These are phyloP conservation scores for Montipora capricornis DNA, from an alignment of 64 coral and sea anemone genomes.

Conservation along the genomic window DNA sequence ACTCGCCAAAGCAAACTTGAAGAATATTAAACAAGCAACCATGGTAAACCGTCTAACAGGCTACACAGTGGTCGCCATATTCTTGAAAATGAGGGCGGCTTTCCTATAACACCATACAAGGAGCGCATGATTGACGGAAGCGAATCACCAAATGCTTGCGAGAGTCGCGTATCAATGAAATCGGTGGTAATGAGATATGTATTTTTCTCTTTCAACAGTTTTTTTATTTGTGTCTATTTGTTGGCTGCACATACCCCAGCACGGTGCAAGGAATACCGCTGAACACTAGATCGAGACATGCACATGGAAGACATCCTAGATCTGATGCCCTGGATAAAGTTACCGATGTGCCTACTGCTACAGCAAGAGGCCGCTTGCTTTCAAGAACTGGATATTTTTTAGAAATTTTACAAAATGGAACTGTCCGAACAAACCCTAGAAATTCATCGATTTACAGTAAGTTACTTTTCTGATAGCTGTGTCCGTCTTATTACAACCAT, in stretches of 20 bases:
- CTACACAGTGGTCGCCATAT: too few relatives aligned
- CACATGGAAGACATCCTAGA: neutral
- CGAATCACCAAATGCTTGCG: too few relatives aligned
- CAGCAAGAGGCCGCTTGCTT: neutral
- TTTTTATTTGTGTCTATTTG: constrained; percentile 2
- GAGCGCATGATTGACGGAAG: too few relatives aligned
- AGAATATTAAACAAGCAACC: too few relatives aligned
- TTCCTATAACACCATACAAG: too few relatives aligned
- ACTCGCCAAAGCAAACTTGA: too few relatives aligned
- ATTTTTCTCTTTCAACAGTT: constrained; percentile 12
- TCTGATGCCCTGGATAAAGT: neutral
- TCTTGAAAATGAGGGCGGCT: too few relatives aligned
- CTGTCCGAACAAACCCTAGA: constrained; percentile 1
- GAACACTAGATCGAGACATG: neutral
- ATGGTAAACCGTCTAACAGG: too few relatives aligned
- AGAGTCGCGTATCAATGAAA: too few relatives aligned
- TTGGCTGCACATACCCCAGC: neutral
- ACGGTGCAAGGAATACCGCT: constrained; percentile 6
- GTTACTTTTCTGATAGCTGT: neutral
- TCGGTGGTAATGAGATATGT: too few relatives aligned
- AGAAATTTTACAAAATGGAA: constrained; percentile 35
- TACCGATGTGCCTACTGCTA: neutral
- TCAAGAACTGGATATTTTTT: constrained; percentile 42
- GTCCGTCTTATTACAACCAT: too few relatives aligned
- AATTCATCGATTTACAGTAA: constrained; percentile 44